A percentile compares a stretch with the other conserved stretches of the same genome.
Conservation (phyloP, 1,140 invertebrate species). For the Drosophila burlai region DNA sequence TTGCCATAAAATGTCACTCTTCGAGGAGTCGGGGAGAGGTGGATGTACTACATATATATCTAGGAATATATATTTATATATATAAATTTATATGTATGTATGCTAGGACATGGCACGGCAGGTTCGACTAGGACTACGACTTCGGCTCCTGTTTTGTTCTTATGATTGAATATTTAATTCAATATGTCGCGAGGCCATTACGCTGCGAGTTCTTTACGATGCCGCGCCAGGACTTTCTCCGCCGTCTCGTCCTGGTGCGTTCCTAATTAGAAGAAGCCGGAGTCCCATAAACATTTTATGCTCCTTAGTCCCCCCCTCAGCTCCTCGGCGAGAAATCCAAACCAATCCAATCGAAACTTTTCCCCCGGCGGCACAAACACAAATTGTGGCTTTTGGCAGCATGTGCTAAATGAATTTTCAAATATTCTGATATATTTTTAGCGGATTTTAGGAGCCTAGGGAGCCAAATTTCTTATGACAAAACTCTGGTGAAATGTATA, state of each 20-base stretch:
- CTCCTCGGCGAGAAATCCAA: constrained; percentile 4
- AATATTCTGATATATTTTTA: constrained; percentile 3
- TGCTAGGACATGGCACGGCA: constrained; percentile 7
- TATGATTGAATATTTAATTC: constrained; percentile 83
- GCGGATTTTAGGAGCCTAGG: not conserved
- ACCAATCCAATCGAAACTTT: constrained; percentile 54
- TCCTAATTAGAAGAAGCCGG: constrained; percentile 55
- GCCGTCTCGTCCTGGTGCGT: constrained; percentile 12
- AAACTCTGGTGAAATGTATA: not conserved
- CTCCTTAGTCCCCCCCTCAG: not conserved
- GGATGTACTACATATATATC: not conserved
- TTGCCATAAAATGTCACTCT: constrained; percentile 76
- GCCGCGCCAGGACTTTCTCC: constrained; percentile 6
- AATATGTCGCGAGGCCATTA: constrained; percentile 73
- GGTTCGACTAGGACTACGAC: constrained; percentile 16
- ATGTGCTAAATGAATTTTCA: constrained; percentile 17
- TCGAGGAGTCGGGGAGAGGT: not conserved
- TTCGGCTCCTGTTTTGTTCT: constrained; percentile 59
- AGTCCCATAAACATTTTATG: constrained; percentile 56
- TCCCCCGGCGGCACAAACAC: not conserved
- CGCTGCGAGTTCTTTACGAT: constrained; percentile 45
- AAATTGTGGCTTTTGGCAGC: constrained; percentile 23
- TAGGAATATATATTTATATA: not conserved
- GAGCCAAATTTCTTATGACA: not conserved
- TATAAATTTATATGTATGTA: not conserved